Percentiles rank a stretch among this genome's conserved stretches.
phyloP scores from a whole-genome alignment of 2,113 vertebrate genomes.

The Gulo gulo region DNA sequence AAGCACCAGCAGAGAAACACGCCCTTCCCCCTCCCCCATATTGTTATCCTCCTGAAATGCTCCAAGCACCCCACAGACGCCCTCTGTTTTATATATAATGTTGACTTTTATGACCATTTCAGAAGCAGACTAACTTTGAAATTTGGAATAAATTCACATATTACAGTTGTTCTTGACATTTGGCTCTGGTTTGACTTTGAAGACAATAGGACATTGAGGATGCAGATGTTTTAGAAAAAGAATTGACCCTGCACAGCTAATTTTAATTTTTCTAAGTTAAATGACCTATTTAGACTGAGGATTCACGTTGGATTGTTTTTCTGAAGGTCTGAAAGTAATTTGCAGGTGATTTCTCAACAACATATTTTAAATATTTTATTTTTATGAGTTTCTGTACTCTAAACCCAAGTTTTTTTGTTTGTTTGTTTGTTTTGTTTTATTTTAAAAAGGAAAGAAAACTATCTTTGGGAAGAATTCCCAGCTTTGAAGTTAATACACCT shows the following conservation, averaged over 20 bases:
- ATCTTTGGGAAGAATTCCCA: slow-evolving; percentile 2
- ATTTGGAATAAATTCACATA: not conserved
- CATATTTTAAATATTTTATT: slow-evolving; percentile 20
- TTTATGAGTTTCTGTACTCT: not conserved
- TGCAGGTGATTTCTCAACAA: slow-evolving; percentile 29
- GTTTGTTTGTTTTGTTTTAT: not conserved
- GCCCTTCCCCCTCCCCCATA: accelerated
- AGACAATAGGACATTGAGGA: slow-evolving; percentile 45
- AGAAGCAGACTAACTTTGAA: slow-evolving; percentile 6
- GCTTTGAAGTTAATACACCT: slow-evolving; percentile 15
- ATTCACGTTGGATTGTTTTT: slow-evolving; percentile 63
- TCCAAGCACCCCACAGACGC: not conserved
- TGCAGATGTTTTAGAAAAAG: slow-evolving; percentile 55
- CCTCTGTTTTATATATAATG: not conserved
- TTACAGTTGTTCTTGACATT: slow-evolving; percentile 22
- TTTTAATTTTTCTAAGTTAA: slow-evolving; percentile 76
- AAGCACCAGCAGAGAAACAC: not conserved
- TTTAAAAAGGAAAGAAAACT: not conserved
- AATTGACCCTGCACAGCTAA: slow-evolving; percentile 64
- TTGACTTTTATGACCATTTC: slow-evolving; percentile 4
- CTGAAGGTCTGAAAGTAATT: slow-evolving; percentile 46
- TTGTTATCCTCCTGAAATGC: not conserved
- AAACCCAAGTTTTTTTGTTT: not conserved
- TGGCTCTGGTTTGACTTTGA: slow-evolving; percentile 61
- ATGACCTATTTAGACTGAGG: slow-evolving; percentile 74